phyloP scores from a whole-genome alignment of 2,113 vertebrate genomes.

The Eptesicus fuscus region DNA sequence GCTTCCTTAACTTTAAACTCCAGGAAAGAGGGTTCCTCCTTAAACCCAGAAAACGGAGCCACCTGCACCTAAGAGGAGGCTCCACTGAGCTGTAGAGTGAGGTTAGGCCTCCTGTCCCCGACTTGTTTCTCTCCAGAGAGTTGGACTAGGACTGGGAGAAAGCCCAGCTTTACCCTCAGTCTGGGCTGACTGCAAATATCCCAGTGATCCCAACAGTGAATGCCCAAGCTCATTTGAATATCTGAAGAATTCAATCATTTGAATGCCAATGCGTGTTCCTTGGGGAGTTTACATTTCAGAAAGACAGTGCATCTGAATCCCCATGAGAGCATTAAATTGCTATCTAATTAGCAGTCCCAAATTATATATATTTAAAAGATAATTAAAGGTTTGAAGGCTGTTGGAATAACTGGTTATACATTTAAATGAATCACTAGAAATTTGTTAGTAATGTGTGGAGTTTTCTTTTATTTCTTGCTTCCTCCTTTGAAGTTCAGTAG shows the following conservation, averaged over 20 bases:
- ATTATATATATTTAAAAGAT: constrained; percentile 92
- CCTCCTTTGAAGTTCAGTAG: constrained; percentile 83
- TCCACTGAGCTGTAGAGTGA: constrained; percentile 73
- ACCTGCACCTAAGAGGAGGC: constrained; percentile 65
- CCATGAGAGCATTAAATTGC: constrained; percentile 87
- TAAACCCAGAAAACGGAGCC: constrained; percentile 70
- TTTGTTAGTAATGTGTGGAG: constrained; percentile 82
- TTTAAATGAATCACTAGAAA: constrained; percentile 86
- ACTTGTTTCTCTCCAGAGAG: constrained; percentile 76
- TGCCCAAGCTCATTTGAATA: constrained; percentile 82
- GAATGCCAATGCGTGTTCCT: constrained; percentile 85
- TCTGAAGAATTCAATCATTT: constrained; percentile 83
- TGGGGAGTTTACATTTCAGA: constrained; percentile 81
- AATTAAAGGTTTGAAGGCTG: constrained; percentile 90
- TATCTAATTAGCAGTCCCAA: constrained; percentile 90
- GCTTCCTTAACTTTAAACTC: constrained; percentile 75
- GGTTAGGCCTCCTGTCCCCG: constrained; percentile 75
- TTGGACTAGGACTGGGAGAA: constrained; percentile 72
- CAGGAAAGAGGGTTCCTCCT: constrained; percentile 73
- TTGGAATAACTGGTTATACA: constrained; percentile 85
- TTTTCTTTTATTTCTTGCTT: constrained; percentile 82
- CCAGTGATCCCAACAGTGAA: constrained; percentile 75
- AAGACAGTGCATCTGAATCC: constrained; percentile 82
- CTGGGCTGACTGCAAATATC: constrained; percentile 80
- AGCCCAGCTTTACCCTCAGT: constrained; percentile 76